Evolutionary conservation across 1,140 invertebrate species (phyloP).

Genomic region (Schmidtea mediterranea): DNA sequence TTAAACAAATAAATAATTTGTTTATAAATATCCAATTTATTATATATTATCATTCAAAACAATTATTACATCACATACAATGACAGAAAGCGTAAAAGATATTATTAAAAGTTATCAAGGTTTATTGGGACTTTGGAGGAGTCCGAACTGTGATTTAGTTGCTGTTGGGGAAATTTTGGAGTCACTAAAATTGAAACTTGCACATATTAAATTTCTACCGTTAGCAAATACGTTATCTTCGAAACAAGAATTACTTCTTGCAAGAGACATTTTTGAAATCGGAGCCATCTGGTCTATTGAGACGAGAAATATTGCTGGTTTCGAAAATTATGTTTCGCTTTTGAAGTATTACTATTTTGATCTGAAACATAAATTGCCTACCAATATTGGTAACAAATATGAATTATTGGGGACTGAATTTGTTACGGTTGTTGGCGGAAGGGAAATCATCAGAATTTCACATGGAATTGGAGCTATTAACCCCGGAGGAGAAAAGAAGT

Average conservation of each 20-base stretch:
- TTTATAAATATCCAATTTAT: too few relatives aligned
- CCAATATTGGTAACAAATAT: slow-evolving; percentile 73
- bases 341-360: too few relatives aligned
- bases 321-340: slow-evolving; percentile 82
- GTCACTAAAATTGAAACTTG: slow-evolving; percentile 32
- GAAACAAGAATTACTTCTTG: slow-evolving; percentile 57
- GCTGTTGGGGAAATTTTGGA: too few relatives aligned
- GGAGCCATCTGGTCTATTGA: slow-evolving; percentile 78
- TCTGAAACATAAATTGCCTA: too few relatives aligned
- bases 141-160: too few relatives aligned
- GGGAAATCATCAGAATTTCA: slow-evolving; percentile 93
- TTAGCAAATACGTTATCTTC: slow-evolving; percentile 46
- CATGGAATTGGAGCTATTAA: slow-evolving; percentile 76
- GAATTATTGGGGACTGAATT: slow-evolving; percentile 73
- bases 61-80: too few relatives aligned
- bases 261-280: slow-evolving; percentile 68
- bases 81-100: too few relatives aligned
- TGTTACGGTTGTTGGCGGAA: slow-evolving; percentile 75
- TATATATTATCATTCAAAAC: too few relatives aligned
- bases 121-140: too few relatives aligned
- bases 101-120: not conserved
- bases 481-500: slow-evolving; percentile 60
- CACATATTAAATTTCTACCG: slow-evolving; percentile 54
- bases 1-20: too few relatives aligned
- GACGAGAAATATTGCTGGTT: slow-evolving; percentile 61